Evolutionary conservation across 2,888 invertebrate genomes (phyloP).

Genomic region (Hypomecis atomaria): DNA sequence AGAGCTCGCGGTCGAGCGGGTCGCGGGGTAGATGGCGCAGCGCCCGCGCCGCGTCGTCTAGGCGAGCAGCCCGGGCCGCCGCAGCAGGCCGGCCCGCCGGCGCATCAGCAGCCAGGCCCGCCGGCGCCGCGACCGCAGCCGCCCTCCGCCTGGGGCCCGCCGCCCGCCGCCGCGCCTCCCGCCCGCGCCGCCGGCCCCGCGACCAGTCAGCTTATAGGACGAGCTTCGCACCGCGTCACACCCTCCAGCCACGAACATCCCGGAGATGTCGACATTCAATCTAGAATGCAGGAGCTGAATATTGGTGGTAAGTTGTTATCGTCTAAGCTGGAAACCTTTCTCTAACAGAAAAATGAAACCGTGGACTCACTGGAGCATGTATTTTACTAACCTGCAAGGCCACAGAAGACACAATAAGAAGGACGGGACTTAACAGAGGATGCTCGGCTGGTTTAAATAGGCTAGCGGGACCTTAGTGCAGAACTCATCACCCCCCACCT

Average conservation of each 20-base stretch:
- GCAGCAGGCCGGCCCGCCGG: slow-evolving; percentile 50
- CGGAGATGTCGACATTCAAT: slow-evolving; percentile 72
- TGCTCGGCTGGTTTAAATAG: no score
- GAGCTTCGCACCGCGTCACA: slow-evolving; percentile 67
- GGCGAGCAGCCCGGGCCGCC: slow-evolving; percentile 44
- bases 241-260: slow-evolving; percentile 70
- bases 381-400: no score
- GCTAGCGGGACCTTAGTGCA: no score
- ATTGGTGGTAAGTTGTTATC: slow-evolving; percentile 57
- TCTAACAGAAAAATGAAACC: no score
- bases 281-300: slow-evolving; percentile 65
- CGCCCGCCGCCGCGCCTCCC: slow-evolving; percentile 58
- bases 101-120: slow-evolving; percentile 48
- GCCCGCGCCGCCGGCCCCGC: slow-evolving; percentile 68
- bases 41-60: slow-evolving; percentile 59
- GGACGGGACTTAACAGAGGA: no score
- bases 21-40: slow-evolving; percentile 55
- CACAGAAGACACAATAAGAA: no score
- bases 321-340: no score
- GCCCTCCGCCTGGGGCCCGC: slow-evolving; percentile 73
- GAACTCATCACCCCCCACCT: no score
- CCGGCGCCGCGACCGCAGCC: slow-evolving; percentile 69
- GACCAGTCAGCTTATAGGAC: slow-evolving; percentile 59
- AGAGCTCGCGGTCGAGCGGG: slow-evolving; percentile 73
- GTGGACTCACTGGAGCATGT: no score